Evolutionary conservation across 2,888 invertebrate genomes (phyloP).

Genomic region (Spilarctia lutea): DNA sequence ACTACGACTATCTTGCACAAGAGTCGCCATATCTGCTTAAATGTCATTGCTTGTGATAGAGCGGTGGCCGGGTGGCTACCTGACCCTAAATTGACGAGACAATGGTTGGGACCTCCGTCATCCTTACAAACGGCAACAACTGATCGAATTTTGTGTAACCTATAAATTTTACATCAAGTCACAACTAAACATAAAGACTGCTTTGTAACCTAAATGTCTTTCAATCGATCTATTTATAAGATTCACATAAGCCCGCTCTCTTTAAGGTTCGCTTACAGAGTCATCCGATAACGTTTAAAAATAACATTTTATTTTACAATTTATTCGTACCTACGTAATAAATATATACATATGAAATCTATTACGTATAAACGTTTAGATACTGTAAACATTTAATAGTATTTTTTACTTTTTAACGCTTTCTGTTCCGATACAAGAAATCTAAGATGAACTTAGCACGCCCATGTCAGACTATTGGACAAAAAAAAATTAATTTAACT

Average conservation of each 20-base stretch:
- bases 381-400: too few species aligned
- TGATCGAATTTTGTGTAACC: neutral
- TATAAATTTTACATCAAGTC: neutral
- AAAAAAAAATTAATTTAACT: constrained; percentile 7
- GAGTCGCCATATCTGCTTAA: too few species aligned
- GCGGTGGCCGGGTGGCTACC: neutral
- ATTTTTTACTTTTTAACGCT: neutral
- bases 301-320: too few species aligned
- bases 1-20: neutral
- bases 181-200: neutral
- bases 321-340: too few species aligned
- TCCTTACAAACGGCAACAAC: neutral
- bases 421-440: neutral
- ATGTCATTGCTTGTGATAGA: neutral
- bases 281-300: neutral
- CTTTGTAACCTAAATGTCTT: too few species aligned
- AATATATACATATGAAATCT: too few species aligned
- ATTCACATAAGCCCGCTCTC: neutral
- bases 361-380: too few species aligned
- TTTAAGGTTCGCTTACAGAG: neutral
- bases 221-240: too few species aligned
- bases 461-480: neutral
- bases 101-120: neutral
- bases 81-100: neutral
- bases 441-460: neutral